These are phyloP conservation scores for Macrosiphum euphorbiae DNA, from an alignment of 2,888 invertebrate genomes.

Conservation along the genomic window DNA sequence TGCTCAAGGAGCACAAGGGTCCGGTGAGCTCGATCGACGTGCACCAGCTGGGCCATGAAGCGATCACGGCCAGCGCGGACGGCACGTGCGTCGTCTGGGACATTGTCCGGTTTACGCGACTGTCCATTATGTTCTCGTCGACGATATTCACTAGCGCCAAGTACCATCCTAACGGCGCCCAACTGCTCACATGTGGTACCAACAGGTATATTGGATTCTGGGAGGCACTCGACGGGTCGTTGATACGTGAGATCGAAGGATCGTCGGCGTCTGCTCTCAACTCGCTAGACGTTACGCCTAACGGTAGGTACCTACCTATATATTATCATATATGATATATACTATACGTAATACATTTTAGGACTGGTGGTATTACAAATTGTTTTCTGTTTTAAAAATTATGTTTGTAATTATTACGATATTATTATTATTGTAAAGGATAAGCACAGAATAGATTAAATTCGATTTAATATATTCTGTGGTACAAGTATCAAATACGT, in stretches of 20 bases:
- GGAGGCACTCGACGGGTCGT: slow-evolving; percentile 87
- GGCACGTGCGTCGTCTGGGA: slow-evolving; percentile 97
- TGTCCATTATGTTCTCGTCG: slow-evolving; percentile 88
- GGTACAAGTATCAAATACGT: too few species aligned
- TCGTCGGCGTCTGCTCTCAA: slow-evolving; percentile 86
- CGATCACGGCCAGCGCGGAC: slow-evolving; percentile 90
- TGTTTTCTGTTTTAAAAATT: too few species aligned
- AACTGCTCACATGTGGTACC: slow-evolving; percentile 80
- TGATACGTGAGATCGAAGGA: slow-evolving; percentile 87
- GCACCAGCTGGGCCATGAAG: slow-evolving; percentile 82
- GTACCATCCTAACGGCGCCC: slow-evolving; percentile 81
- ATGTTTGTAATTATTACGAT: too few species aligned
- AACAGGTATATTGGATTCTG: slow-evolving; percentile 90
- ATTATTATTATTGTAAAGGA: too few species aligned
- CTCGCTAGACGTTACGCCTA: slow-evolving; percentile 74
- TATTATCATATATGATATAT: too few species aligned
- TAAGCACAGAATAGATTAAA: too few species aligned
- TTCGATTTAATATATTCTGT: too few species aligned
- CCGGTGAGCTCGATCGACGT: slow-evolving; percentile 87
- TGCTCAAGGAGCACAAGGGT: slow-evolving; percentile 92
- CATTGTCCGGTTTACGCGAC: slow-evolving; percentile 74
- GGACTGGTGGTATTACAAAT: too few species aligned
- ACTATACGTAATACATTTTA: too few species aligned
- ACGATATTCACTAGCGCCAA: slow-evolving; percentile 85
- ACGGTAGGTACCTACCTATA: slow-evolving; percentile 27